Conservation (phyloP, 2,888 invertebrate species). For the Sphecodes monilicornis region DNA sequence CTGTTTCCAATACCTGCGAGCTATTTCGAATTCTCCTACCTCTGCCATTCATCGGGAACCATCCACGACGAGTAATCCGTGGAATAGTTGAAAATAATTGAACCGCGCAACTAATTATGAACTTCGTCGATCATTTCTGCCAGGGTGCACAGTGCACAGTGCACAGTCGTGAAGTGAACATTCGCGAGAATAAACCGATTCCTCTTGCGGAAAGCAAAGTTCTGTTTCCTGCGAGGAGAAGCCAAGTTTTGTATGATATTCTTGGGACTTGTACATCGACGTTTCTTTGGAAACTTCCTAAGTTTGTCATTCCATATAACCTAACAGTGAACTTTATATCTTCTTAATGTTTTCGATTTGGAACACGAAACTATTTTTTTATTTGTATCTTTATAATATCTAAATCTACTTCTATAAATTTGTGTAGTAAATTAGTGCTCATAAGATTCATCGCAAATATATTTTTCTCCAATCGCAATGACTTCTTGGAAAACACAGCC, state of each 20-base stretch:
- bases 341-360: neutral
- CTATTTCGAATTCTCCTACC: neutral
- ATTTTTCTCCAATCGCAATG: too few species aligned
- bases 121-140: neutral
- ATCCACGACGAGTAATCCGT: neutral
- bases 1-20: neutral
- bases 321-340: neutral
- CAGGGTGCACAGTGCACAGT: neutral
- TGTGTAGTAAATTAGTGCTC: too few species aligned
- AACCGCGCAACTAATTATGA: neutral
- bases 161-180: neutral
- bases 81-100: slow-evolving; percentile 10
- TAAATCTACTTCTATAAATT: too few species aligned
- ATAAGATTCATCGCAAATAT: too few species aligned
- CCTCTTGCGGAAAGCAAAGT: neutral
- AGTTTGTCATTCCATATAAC: neutral
- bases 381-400: neutral
- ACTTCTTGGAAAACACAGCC: too few species aligned
- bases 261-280: neutral
- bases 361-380: neutral
- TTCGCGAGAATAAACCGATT: neutral
- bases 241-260: neutral
- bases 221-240: neutral
- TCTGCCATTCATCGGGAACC: neutral
- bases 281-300: too few species aligned